Conservation (phyloP, 2,113 vertebrate genomes). For the Thamnaconus septentrionalis region DNA sequence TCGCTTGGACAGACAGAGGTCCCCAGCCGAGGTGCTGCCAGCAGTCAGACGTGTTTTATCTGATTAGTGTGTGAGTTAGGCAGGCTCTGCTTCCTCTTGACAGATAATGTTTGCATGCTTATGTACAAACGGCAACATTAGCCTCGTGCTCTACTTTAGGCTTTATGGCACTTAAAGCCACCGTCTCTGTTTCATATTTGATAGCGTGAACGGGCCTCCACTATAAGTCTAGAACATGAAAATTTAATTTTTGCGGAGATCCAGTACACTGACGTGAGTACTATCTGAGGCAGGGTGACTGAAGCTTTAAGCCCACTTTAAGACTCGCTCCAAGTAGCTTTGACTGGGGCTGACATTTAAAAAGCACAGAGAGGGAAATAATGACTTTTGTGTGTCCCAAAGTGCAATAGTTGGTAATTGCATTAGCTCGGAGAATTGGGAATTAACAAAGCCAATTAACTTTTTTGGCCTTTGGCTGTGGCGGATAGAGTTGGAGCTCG, state of each 20-base stretch:
- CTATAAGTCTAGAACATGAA: background rate
- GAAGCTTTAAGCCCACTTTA: slow-evolving; percentile 12
- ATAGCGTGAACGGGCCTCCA: background rate
- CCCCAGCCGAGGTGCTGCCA: slow-evolving; percentile 40
- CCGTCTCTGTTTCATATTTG: slow-evolving; percentile 12
- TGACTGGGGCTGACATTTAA: slow-evolving; percentile 50
- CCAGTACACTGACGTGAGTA: slow-evolving; percentile 1
- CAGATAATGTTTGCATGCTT: slow-evolving; percentile 33
- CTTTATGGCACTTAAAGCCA: background rate
- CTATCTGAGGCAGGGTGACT: slow-evolving; percentile 4
- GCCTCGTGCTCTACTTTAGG: slow-evolving; percentile 4
- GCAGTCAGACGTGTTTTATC: slow-evolving; percentile 52
- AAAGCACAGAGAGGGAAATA: slow-evolving; percentile 17
- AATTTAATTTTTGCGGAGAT: background rate
- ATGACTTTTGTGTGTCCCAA: slow-evolving; percentile 43
- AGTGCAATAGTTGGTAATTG: slow-evolving; percentile 66
- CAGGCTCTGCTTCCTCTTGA: slow-evolving; percentile 20
- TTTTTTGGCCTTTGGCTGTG: slow-evolving; percentile 71
- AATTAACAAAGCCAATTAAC: slow-evolving; percentile 74
- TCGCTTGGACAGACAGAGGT: slow-evolving; percentile 37
- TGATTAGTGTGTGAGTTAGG: slow-evolving; percentile 50
- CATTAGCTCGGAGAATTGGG: slow-evolving; percentile 64
- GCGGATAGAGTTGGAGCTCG: slow-evolving; percentile 48
- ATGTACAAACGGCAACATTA: slow-evolving; percentile 12
- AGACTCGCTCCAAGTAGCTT: slow-evolving; percentile 35